Conservation (phyloP, 2,797 vertebrate genomes). For the Anguilla pacifica region DNA sequence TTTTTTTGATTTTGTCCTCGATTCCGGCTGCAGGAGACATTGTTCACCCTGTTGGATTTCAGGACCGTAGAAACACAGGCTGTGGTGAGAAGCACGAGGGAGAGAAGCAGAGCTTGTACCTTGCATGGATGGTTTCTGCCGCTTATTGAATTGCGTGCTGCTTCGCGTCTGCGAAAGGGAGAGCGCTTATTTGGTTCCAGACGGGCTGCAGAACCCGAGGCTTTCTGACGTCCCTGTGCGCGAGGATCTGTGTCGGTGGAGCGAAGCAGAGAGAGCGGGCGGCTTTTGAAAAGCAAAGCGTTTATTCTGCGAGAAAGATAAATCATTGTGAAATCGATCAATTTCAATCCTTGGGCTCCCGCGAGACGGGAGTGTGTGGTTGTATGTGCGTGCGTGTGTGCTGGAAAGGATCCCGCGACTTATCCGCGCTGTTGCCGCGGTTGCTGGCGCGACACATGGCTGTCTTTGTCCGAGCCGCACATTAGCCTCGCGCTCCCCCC, state of each 20-base stretch:
- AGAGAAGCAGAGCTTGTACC: constrained; percentile 13
- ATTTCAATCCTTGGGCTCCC: background rate
- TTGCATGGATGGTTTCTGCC: constrained; percentile 39
- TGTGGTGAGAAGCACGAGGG: constrained; percentile 30
- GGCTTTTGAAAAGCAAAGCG: constrained; percentile 41
- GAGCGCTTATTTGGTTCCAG: constrained; percentile 44
- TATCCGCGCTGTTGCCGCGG: constrained; percentile 56
- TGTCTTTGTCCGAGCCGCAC: constrained; percentile 86
- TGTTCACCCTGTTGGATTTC: constrained; percentile 69
- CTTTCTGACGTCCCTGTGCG: constrained; percentile 45
- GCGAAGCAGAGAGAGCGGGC: constrained; percentile 46
- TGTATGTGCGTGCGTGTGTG: constrained; percentile 24
- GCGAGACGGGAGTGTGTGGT: constrained; percentile 20
- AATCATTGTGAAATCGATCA: constrained; percentile 30
- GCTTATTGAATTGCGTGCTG: background rate
- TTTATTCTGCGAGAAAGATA: constrained; percentile 35
- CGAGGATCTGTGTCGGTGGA: constrained; percentile 60
- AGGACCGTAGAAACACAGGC: constrained; percentile 30
- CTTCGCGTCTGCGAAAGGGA: background rate
- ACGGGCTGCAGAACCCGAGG: constrained; percentile 54
- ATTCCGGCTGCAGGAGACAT: constrained; percentile 44
- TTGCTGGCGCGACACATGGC: constrained; percentile 75
- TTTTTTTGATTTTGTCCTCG: constrained; percentile 38
- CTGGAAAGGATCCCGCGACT: constrained; percentile 56
- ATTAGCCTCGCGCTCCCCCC: constrained; percentile 61